Evolutionary conservation across 2,888 invertebrate genomes (phyloP), one percentile per base, ranked within the genome.

Genomic region (Leucoptera coffeella): DNA sequence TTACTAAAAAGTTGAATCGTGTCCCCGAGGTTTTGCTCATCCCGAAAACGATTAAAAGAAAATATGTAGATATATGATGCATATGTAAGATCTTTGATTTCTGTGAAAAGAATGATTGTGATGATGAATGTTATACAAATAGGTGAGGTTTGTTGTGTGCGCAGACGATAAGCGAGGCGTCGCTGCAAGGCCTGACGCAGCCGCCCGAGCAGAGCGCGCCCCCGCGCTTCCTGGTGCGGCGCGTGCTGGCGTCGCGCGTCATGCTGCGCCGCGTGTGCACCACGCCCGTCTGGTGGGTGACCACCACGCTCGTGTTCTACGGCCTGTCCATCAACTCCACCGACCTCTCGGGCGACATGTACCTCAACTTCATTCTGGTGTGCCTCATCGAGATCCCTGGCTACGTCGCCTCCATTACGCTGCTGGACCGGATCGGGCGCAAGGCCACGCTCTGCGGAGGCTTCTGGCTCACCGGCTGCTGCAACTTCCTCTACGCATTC

Each of bases 321-420:
- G 82, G 83, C 0, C 44, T 83, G 24, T 77, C 79, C 0, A 54
- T 82, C 19, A 81, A 79, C 43, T 74, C 82, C 0, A 77, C 79
- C 1, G 69, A 75, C 10, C 54, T 83, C 35, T 73, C 74, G 1
- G 80, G 80, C 4, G 77, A 81, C 41, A 67, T 65, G 32, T 81
- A 82, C 41, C 25, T 78, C 11, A 82, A 82, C 50, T 83, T 78
- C 37, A 67, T 79, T 12, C 49, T 75, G 11, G 78, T 77, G 4
- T 54, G 73, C 0, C 45, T 74, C 1, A 72, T 79, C 2, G 85
- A 85, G 45, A 77, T 85, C 23, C 85, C 85, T 0, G 83, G 80
- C 0, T 80, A 77, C 38, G 57, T 78, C 38, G 39, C 74, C 12
- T 76, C 79, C 0, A 74, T 74, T 28, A 42, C 75, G 5, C 46